These are phyloP conservation scores for Temnopleurus reevesii DNA, from an alignment of 53 echinoderm and acorn worm species.

Conservation along the genomic window DNA sequence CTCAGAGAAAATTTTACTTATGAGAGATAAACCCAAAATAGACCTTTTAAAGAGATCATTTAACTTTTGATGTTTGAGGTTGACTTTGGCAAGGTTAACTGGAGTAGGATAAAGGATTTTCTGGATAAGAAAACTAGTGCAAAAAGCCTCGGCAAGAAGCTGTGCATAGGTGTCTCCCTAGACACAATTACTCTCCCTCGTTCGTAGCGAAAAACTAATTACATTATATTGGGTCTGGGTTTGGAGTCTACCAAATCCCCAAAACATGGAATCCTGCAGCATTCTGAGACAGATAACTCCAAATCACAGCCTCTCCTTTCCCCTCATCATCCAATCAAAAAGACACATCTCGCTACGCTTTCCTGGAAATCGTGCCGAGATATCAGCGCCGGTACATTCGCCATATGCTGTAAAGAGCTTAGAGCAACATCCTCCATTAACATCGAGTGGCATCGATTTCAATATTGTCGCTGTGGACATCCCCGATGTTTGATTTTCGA, in stretches of 20 bases:
- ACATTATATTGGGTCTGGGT: neutral
- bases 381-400: neutral
- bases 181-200: too few relatives aligned
- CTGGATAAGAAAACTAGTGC: too few relatives aligned
- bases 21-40: too few relatives aligned
- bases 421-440: slow-evolving; percentile 16
- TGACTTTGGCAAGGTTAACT: too few relatives aligned
- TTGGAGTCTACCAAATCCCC: too few relatives aligned
- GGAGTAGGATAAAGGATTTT: too few relatives aligned
- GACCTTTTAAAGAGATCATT: too few relatives aligned
- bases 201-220: too few relatives aligned
- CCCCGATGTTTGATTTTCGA: neutral
- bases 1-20: too few relatives aligned
- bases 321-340: neutral
- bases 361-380: slow-evolving; percentile 16
- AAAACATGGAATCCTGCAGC: neutral
- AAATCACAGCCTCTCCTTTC: neutral
- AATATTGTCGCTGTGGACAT: neutral
- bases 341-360: slow-evolving; percentile 3
- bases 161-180: too few relatives aligned
- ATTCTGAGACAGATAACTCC: slow-evolving; percentile 23
- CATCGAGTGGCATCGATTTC: slow-evolving; percentile 8
- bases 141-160: too few relatives aligned
- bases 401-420: neutral
- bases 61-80: too few relatives aligned